Conservation (phyloP, 2,113 vertebrate genomes). For the Mormoops blainvillei region DNA sequence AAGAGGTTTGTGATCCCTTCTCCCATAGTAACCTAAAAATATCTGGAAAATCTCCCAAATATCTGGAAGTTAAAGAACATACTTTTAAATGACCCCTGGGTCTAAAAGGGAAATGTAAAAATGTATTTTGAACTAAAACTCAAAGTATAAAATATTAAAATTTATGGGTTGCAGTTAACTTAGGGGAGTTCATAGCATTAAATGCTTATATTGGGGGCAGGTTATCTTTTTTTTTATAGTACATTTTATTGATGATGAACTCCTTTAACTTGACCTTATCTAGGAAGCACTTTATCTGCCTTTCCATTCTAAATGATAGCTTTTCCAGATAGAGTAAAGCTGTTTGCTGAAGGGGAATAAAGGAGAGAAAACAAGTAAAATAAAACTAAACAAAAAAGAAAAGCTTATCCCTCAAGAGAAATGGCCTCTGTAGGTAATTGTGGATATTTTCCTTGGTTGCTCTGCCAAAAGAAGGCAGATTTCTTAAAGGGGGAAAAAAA, state of each 20-base stretch:
- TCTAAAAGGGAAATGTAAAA: neutral
- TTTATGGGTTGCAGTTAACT: neutral
- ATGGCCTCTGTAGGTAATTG: neutral
- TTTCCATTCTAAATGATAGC: too few species aligned
- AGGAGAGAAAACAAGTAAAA: too few species aligned
- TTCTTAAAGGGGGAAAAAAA: too few species aligned
- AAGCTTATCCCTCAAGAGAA: neutral
- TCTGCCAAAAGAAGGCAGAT: neutral
- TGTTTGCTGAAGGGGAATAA: too few species aligned
- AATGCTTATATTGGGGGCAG: neutral
- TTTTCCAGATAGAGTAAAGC: too few species aligned
- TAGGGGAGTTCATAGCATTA: neutral
- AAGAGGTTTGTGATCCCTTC: neutral
- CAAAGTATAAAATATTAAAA: neutral
- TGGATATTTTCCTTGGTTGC: neutral
- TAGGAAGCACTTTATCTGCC: too few species aligned
- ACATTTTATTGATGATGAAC: too few species aligned
- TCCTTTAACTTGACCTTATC: too few species aligned
- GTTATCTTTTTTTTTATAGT: too few species aligned
- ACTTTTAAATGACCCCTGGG: neutral
- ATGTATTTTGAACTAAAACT: neutral
- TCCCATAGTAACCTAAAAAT: neutral
- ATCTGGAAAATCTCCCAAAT: neutral
- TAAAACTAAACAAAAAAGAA: too few species aligned
- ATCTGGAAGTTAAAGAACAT: neutral